Conservation (phyloP, 2,888 invertebrate species). For the Drosophila seclusa region DNA sequence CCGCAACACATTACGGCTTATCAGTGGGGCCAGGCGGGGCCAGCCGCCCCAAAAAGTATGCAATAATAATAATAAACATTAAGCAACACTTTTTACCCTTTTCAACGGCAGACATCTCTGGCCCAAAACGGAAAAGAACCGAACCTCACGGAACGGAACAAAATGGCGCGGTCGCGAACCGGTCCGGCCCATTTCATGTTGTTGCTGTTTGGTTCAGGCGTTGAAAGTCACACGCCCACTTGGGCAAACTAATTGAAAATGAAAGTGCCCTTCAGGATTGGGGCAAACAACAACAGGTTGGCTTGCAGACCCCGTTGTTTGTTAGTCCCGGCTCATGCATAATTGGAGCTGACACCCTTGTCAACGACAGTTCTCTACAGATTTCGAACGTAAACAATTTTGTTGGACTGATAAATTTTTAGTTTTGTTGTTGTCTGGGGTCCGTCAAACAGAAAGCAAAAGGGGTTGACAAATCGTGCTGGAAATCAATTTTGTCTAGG, state of each 20-base stretch:
- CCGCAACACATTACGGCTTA: constrained; percentile 76
- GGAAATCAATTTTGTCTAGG: constrained; percentile 74
- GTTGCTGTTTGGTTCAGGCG: constrained; percentile 56
- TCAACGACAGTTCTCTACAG: constrained; percentile 61
- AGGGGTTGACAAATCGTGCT: constrained; percentile 77
- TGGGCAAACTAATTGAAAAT: constrained; percentile 76
- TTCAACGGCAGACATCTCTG: constrained; percentile 51
- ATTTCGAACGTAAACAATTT: constrained; percentile 68
- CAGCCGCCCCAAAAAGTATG: constrained; percentile 46
- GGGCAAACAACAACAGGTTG: constrained; percentile 63
- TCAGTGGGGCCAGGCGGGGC: constrained; percentile 55
- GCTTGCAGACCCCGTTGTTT: constrained; percentile 9
- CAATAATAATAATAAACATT: constrained; percentile 77
- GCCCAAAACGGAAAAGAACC: constrained; percentile 12
- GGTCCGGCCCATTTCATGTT: constrained; percentile 57
- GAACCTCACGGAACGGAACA: background rate
- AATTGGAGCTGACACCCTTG: constrained; percentile 78
- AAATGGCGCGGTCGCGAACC: background rate
- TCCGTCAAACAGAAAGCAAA: constrained; percentile 29
- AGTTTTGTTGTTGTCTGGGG: constrained; percentile 29
- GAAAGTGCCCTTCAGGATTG: constrained; percentile 56
- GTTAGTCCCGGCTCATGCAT: constrained; percentile 52
- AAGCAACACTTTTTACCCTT: constrained; percentile 67
- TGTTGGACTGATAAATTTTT: constrained; percentile 63
- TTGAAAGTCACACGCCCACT: constrained; percentile 78